A percentile compares a stretch with the other conserved stretches of the same genome.
Evolutionary conservation across 2,888 invertebrate genomes (phyloP).

Genomic region (Lapara coniferarum): DNA sequence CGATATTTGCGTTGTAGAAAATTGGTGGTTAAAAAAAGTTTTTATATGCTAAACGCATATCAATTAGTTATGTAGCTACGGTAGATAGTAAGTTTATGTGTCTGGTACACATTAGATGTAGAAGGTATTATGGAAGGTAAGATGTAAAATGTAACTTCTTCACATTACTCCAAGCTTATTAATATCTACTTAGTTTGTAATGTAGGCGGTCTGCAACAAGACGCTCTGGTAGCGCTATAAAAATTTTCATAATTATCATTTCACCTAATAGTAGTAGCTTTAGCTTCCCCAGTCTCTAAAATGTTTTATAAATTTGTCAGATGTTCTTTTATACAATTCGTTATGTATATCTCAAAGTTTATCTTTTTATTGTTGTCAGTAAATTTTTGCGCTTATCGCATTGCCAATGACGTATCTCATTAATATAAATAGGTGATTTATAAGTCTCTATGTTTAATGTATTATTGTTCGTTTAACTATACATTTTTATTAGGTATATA

Average conservation of each 20-base stretch:
- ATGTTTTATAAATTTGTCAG: background rate
- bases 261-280: background rate
- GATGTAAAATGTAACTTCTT: constrained; percentile 2
- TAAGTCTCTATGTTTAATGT: background rate
- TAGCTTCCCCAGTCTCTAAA: background rate
- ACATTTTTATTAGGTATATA: too few species aligned
- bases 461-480: background rate
- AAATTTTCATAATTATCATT: background rate
- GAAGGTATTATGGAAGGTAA: background rate
- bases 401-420: constrained; percentile 1
- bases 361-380: background rate
- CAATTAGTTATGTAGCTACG: background rate
- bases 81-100: constrained; percentile 9
- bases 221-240: constrained; percentile 22
- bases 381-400: background rate
- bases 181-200: background rate
- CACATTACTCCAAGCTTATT: background rate
- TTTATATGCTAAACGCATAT: background rate
- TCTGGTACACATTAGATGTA: constrained; percentile 18
- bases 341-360: background rate
- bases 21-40: background rate
- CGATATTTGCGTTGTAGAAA: background rate
- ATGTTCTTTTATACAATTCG: background rate
- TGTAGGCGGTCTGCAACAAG: background rate
- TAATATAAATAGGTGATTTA: background rate